Evolutionary conservation across 2,888 invertebrate species (phyloP).

Genomic region (Metopia argyrocephala): DNA sequence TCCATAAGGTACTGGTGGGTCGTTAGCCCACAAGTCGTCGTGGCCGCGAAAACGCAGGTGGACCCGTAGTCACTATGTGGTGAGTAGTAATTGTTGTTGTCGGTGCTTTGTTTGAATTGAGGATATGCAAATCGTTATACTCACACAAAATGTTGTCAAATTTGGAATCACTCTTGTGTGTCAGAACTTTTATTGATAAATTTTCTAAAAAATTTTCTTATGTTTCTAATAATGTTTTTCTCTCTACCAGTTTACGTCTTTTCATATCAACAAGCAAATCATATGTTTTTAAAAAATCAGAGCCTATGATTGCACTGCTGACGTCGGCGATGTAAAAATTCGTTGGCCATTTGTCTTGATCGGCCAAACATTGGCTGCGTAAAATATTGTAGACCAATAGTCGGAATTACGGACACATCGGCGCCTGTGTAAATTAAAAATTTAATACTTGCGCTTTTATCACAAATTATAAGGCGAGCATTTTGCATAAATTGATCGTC

Average conservation of each 20-base stretch:
- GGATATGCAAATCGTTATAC: slow-evolving; percentile 64
- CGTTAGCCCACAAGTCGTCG: slow-evolving; percentile 25
- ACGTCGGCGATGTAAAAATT: slow-evolving; percentile 25
- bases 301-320: slow-evolving; percentile 7
- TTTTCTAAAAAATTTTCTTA: slow-evolving; percentile 8
- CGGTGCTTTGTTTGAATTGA: slow-evolving; percentile 8
- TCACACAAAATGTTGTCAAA: slow-evolving; percentile 10
- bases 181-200: not conserved
- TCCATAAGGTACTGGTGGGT: no score
- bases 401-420: slow-evolving; percentile 51
- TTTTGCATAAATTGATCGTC: slow-evolving; percentile 6
- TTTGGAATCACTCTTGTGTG: not conserved
- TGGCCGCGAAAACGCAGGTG: not conserved
- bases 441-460: slow-evolving; percentile 37
- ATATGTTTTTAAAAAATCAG: slow-evolving; percentile 19
- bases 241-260: slow-evolving; percentile 18
- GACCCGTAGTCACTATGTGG: not conserved
- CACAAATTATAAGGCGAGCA: slow-evolving; percentile 51
- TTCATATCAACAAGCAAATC: slow-evolving; percentile 30
- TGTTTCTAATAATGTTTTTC: slow-evolving; percentile 17
- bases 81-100: not conserved
- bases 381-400: not conserved
- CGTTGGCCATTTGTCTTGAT: slow-evolving; percentile 40
- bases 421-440: slow-evolving; percentile 44
- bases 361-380: not conserved